phyloP scores from a whole-genome alignment of 2,797 vertebrate genomes.

The Etheostoma perlongum region DNA sequence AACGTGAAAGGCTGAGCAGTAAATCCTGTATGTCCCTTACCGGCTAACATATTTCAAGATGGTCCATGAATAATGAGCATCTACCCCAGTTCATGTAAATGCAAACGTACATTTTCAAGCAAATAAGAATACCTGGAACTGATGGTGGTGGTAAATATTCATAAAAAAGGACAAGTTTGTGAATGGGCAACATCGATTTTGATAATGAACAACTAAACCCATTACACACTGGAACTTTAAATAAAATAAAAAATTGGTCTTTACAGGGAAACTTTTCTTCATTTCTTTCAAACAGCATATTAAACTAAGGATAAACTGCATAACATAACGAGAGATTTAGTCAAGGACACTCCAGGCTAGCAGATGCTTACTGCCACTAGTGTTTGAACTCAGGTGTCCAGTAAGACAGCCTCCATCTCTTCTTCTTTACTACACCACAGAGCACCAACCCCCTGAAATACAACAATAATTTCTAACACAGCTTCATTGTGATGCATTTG shows the following conservation, averaged over 20 bases:
- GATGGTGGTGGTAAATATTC: no score
- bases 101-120: no score
- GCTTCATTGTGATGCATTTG: constrained; percentile 37
- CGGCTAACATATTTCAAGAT: no score
- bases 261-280: not conserved
- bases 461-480: constrained; percentile 28
- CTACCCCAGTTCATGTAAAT: no score
- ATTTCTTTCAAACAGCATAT: not conserved
- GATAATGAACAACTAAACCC: no score
- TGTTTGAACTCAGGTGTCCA: constrained; percentile 42
- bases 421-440: constrained; percentile 22
- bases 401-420: constrained; percentile 28
- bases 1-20: no score
- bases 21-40: no score
- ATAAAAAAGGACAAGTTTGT: no score
- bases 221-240: no score
- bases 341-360: constrained; percentile 51
- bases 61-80: no score
- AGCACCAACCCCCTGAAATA: constrained; percentile 28
- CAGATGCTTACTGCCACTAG: constrained; percentile 57
- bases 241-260: not conserved
- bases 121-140: no score
- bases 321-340: constrained; percentile 33
- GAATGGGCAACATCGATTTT: no score
- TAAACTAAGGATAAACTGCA: constrained; percentile 15